Percentiles rank a stretch among this genome's conserved stretches.
phyloP scores from a whole-genome alignment of 2,113 vertebrate genomes.

The Myiozetetes cayanensis region DNA sequence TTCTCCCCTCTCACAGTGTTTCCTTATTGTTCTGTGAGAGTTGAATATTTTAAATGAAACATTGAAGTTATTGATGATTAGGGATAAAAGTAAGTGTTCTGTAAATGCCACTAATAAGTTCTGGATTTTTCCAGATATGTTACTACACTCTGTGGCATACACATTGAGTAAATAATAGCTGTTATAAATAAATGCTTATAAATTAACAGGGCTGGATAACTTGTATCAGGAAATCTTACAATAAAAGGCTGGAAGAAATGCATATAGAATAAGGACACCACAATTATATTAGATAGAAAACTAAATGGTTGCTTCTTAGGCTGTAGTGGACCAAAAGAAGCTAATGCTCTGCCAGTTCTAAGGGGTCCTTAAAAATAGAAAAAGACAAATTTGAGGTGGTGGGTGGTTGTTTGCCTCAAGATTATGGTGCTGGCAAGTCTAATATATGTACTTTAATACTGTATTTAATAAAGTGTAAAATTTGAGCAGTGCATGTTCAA shows the following conservation, averaged over 20 bases:
- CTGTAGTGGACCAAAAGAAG: background rate
- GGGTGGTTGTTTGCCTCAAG: background rate
- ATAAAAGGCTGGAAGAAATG: background rate
- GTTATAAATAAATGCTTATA: background rate
- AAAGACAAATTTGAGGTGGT: background rate
- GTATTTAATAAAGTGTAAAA: background rate
- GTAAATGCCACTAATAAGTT: background rate
- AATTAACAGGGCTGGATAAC: background rate
- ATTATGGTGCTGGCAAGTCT: background rate
- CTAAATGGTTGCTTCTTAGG: background rate
- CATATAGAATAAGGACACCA: background rate
- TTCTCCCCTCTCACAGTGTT: background rate
- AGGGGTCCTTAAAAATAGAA: background rate
- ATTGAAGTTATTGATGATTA: background rate
- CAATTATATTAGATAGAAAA: background rate
- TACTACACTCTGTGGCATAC: background rate
- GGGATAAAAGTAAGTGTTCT: background rate
- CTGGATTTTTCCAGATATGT: background rate
- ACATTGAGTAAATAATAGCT: background rate
- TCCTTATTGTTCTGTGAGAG: background rate
- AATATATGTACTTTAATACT: background rate
- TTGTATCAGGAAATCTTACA: background rate
- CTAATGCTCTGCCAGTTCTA: background rate
- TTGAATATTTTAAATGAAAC: background rate
- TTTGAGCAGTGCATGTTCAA: background rate